phyloP scores from a whole-genome alignment of 2,113 vertebrate species.

The Delphinus delphis region DNA sequence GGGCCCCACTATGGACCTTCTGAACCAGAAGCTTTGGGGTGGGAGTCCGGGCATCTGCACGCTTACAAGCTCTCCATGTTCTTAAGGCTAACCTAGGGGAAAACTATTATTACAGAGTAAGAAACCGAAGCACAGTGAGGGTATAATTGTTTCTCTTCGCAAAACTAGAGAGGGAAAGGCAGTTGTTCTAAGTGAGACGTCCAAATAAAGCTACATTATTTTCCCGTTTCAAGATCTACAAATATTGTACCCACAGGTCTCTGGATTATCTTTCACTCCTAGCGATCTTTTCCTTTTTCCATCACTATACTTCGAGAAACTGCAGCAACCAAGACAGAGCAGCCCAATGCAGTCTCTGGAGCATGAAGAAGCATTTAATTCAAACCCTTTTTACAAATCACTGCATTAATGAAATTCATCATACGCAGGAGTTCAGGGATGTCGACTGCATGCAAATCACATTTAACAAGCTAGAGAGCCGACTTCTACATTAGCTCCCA shows the following conservation, averaged over 20 bases:
- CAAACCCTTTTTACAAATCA: conserved; percentile 54
- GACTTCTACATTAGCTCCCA: conserved; percentile 27
- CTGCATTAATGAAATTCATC: conserved; percentile 38
- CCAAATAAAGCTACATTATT: conserved; percentile 12
- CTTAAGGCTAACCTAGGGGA: not conserved
- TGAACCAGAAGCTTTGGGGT: not conserved
- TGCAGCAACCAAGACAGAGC: not conserved
- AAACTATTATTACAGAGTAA: not conserved
- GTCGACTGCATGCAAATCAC: conserved; percentile 48
- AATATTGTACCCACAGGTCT: not conserved
- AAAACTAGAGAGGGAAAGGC: not conserved
- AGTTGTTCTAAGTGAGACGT: conserved; percentile 1
- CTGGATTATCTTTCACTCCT: conserved; percentile 29
- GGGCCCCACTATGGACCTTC: no score
- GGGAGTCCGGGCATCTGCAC: not conserved
- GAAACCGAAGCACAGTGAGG: conserved; percentile 11
- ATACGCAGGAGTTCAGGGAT: not conserved
- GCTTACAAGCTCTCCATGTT: not conserved
- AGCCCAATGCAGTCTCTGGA: conserved; percentile 2
- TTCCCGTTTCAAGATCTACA: conserved; percentile 15
- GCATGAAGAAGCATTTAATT: conserved; percentile 59
- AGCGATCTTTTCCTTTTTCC: conserved; percentile 18
- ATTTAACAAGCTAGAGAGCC: conserved; percentile 39
- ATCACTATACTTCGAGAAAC: conserved; percentile 39
- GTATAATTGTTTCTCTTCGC: not conserved